Conservation (phyloP, 2,797 vertebrate genomes). For the Petrocephalus schoutedeni region DNA sequence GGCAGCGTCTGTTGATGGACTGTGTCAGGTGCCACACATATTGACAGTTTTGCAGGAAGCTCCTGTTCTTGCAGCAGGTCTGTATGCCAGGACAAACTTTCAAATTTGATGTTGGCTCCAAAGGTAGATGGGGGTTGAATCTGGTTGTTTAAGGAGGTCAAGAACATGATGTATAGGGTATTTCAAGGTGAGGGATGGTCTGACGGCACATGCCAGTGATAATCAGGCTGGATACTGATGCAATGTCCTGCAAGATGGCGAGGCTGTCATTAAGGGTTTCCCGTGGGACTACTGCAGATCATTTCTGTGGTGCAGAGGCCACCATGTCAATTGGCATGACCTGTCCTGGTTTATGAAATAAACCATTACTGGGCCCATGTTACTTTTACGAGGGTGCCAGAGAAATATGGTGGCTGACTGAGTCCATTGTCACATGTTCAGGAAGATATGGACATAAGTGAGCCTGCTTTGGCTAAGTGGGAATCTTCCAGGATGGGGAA, state of each 20-base stretch:
- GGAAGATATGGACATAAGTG: not conserved
- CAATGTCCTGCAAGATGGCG: not conserved
- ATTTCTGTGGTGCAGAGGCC: not conserved
- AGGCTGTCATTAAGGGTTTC: not conserved
- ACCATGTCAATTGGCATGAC: not conserved
- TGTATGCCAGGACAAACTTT: not conserved
- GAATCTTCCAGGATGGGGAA: not conserved
- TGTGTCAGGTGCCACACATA: not conserved
- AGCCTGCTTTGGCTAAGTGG: not conserved
- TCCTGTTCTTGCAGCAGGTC: not conserved
- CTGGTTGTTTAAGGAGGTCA: not conserved
- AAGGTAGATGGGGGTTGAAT: not conserved
- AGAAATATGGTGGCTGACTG: not conserved
- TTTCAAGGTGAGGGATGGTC: not conserved
- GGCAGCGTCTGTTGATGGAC: not conserved
- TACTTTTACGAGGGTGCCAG: not conserved
- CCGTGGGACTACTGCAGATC: not conserved
- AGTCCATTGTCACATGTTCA: not conserved
- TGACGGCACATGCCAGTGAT: not conserved
- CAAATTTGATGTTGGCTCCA: not conserved
- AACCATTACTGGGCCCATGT: not conserved
- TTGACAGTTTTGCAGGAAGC: not conserved
- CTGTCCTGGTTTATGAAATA: not conserved
- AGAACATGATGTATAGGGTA: not conserved
- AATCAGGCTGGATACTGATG: not conserved